A percentile compares a stretch with the other conserved stretches of the same genome.
These are phyloP conservation scores for Rhinolophus ferrumequinum DNA, from an alignment of 2,113 vertebrate genomes.

Conservation along the genomic window DNA sequence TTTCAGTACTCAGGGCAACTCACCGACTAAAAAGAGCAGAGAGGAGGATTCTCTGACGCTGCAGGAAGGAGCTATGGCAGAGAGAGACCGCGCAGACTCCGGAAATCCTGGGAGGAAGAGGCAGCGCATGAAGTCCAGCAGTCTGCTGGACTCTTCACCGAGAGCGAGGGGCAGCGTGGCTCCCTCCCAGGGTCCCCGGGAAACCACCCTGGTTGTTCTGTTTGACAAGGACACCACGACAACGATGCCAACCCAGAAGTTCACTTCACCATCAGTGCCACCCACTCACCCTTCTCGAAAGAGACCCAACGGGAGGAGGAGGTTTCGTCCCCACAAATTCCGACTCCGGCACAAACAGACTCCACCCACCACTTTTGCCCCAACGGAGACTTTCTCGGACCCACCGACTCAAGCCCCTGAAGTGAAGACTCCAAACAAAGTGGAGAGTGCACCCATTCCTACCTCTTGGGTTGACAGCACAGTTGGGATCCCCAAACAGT, in stretches of 20 bases:
- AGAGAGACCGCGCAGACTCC: neutral
- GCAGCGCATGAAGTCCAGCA: neutral
- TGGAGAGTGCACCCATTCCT: fast-evolving
- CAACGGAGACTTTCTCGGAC: fast-evolving
- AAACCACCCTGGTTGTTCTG: neutral
- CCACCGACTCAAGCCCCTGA: neutral
- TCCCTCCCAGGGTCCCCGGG: neutral
- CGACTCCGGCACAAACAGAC: conserved; percentile 78
- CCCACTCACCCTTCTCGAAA: conserved; percentile 80
- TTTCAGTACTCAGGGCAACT: neutral
- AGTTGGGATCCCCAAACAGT: neutral
- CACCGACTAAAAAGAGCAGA: neutral
- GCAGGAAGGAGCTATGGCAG: neutral
- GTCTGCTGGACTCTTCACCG: neutral
- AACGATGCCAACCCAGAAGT: conserved; percentile 4
- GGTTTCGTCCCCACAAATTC: conserved; percentile 84
- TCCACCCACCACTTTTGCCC: neutral
- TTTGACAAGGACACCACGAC: neutral
- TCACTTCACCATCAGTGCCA: conserved; percentile 8
- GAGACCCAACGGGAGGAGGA: conserved; percentile 84
- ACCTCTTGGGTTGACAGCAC: neutral
- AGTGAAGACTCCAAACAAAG: neutral
- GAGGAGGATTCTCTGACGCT: neutral
- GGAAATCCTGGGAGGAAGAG: neutral
- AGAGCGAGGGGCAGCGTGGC: neutral